Base-by-base conservation (phyloP, 2,888 invertebrate species). In the Caenorhabditis becei region DNA sequence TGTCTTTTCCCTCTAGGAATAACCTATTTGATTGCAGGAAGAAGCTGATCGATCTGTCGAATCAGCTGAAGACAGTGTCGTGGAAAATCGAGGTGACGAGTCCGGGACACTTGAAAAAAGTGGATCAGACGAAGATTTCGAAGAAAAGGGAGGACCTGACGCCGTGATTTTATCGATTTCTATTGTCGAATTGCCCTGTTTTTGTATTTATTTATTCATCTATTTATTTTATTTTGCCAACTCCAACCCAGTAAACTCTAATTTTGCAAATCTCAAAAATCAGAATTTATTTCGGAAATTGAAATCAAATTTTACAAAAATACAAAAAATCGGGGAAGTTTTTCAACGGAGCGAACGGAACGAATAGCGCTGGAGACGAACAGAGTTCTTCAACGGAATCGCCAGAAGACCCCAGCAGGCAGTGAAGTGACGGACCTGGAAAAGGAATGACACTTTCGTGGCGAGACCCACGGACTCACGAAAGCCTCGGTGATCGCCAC, bases 381-480 rank as follows among this genome's bases (percentile, higher is more conserved):
- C 77, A 0, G 71, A 51, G 11, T 66, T 71, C 32, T 77, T 77
- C 53, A 83, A 47, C 0, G 87, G 85, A 18, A 87, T 83, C 5
- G 81, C 85, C 41, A 87, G 49, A 53, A 87, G 81, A 28, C 87
- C 87, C 69, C 82, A 84, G 10, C 74, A 66, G 7, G 84, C 85
- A n/a, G 75, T 72, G 77, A 87, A 85, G 28, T 83, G 83, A 14
- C 83, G 84, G 26, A 84, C 77, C 77, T 79, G 71, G 28, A 66
- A 65, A 61, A 47, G 35, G 16, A 14, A 5, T 11, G 37, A 18
- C 35, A n/a, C 32, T 35, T 10, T 32, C 41, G n/a, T 44, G 16
- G 3, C 32, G 35, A 10, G 4, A 32, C 10, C 32, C 32, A 54
- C 35, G 8, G 26, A 51, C 75, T 75, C 28, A 66, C 77, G 44